Conservation (phyloP, 2,113 vertebrate genomes). For the Plotosus lineatus region DNA sequence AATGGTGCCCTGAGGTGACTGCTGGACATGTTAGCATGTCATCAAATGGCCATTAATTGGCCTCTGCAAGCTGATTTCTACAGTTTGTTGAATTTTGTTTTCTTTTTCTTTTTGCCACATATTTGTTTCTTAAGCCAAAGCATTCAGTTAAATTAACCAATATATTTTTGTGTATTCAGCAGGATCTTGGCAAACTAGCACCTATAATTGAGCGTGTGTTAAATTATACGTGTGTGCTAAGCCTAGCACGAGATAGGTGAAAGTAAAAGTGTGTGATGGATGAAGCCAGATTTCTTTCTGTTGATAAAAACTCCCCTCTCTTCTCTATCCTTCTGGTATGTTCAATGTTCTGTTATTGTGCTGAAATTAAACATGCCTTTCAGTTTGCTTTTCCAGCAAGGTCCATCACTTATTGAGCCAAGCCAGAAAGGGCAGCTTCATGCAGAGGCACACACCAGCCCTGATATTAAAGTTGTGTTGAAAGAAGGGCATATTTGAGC, state of each 20-base stretch:
- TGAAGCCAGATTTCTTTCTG: constrained; percentile 44
- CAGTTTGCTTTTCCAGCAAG: constrained; percentile 62
- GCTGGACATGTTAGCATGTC: constrained; percentile 21
- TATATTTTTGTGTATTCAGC: not conserved
- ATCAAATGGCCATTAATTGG: constrained; percentile 27
- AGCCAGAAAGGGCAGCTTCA: constrained; percentile 23
- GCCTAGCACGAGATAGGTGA: not conserved
- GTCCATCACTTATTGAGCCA: constrained; percentile 60
- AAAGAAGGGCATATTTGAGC: not conserved
- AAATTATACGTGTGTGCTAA: not conserved
- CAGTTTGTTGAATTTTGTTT: not conserved
- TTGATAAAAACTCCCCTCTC: constrained; percentile 60
- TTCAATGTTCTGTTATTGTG: constrained; percentile 65
- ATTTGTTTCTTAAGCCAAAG: constrained; percentile 12
- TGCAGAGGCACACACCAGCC: not conserved
- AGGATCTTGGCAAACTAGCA: not conserved
- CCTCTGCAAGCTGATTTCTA: constrained; percentile 33
- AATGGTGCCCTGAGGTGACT: not conserved
- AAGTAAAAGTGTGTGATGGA: constrained; percentile 12
- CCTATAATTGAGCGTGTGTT: not conserved
- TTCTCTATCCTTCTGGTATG: constrained; percentile 51
- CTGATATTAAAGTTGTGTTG: not conserved
- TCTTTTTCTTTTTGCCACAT: constrained; percentile 26
- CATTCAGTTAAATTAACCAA: not conserved
- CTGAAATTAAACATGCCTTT: constrained; percentile 67